Base-by-base conservation (phyloP, 2,888 invertebrate species). In the Atrina japonica region DNA sequence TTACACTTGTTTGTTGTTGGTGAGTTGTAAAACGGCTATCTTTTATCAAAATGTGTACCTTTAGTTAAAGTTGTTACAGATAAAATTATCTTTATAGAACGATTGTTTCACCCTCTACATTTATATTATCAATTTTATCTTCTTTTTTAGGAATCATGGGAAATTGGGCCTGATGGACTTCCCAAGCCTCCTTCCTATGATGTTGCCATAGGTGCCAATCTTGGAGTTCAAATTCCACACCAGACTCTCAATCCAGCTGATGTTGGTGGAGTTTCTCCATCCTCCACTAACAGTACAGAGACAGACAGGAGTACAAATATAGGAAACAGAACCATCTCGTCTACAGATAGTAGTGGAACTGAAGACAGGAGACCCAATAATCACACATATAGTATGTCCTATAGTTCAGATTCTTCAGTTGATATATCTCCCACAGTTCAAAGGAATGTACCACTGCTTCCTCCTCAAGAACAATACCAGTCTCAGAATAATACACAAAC, bases 161-260 rank as follows among this genome's bases (percentile, higher is more conserved):
- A 49, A 45, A 30, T 43, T 40, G 30, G n/a, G 3, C 18, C 45
- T 25, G 66, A 49, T 29, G 64, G 49, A n/a, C 25, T 63, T 16
- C 69, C 64, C 2, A 69, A 69, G 43, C 86, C 86, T n/a, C 86
- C 86, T 21, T 71, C 83, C 0, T 86, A 86, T 59, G 81, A 83
- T 55, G 86, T 85, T 55, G 83, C 84, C 18, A 78, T 86, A 30
- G 60, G 60, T 14, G 35, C 11, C 35, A 35, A 35, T 11, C 5
- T 35, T 35, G 35, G 35, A 5, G 35, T 35, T 5, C 6, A 35
- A 35, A 35, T 35, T 35, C 35, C 35, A 35, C 11, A 5, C 35
- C 5, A 11, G 11, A 11, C 5, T 35, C 5, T 35, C 11, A 35
- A 35, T 35, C 35, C 35, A 35, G 5, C 35, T 11, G 11, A 11